Percentiles rank a stretch among this genome's conserved stretches.
Evolutionary conservation across 1,140 invertebrate species (phyloP).

Genomic region (Monomorium pharaonis): DNA sequence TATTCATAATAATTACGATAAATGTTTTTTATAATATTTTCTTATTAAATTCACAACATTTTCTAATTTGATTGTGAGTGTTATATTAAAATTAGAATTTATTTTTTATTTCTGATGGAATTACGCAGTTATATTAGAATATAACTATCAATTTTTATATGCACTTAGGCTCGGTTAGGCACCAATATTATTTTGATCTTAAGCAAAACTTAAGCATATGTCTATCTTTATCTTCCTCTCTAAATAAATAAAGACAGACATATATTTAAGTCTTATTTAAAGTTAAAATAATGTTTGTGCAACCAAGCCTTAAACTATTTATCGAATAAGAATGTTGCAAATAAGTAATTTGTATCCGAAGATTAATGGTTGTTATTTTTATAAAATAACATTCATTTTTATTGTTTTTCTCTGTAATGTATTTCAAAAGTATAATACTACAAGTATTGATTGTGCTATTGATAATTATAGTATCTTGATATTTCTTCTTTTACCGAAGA

Average conservation of each 20-base stretch:
- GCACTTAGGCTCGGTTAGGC: no score
- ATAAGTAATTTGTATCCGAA: not conserved
- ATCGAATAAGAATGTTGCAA: not conserved
- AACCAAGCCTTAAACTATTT: no score
- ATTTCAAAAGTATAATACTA: not conserved
- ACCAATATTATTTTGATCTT: no score
- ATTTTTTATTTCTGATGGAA: not conserved
- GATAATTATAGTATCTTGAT: not conserved
- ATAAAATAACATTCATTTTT: not conserved
- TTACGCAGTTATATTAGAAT: not conserved
- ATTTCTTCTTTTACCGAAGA: not conserved
- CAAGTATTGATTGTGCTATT: not conserved
- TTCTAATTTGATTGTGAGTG: not conserved
- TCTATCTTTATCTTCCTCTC: no score
- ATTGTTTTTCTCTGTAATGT: not conserved
- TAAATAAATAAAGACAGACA: no score
- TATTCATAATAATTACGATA: not conserved
- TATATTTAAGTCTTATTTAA: no score
- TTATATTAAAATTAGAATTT: not conserved
- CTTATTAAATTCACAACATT: not conserved
- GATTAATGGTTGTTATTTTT: not conserved
- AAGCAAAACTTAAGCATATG: no score
- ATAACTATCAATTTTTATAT: not conserved
- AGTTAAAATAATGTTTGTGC: no score
- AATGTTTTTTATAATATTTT: not conserved